Conservation (phyloP, 2,888 invertebrate species). For the Xestia rhomboidea region DNA sequence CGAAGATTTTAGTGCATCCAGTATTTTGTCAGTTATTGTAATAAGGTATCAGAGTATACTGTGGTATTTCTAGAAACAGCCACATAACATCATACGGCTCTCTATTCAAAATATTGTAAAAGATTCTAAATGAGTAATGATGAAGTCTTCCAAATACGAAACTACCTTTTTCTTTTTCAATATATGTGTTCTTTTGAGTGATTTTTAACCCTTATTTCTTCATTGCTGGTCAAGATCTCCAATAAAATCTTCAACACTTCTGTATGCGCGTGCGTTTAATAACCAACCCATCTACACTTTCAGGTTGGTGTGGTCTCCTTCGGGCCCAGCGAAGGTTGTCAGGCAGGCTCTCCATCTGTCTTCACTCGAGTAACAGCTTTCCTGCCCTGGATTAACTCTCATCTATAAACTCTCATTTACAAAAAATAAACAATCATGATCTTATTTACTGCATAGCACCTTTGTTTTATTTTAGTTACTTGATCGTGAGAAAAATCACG, state of each 20-base stretch:
- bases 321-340: constrained; percentile 73
- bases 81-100: too few relatives aligned
- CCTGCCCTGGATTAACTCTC: constrained; percentile 77
- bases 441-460: not conserved
- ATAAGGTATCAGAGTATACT: too few relatives aligned
- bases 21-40: not conserved
- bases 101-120: too few relatives aligned
- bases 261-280: not conserved
- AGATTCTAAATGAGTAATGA: too few relatives aligned
- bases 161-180: not conserved
- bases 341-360: constrained; percentile 78
- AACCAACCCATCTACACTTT: constrained; percentile 4
- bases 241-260: not conserved
- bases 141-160: too few relatives aligned
- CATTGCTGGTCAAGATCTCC: not conserved
- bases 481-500: not conserved
- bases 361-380: constrained; percentile 80
- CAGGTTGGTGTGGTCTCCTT: constrained; percentile 66
- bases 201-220: too few relatives aligned
- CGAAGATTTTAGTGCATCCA: not conserved
- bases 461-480: not conserved
- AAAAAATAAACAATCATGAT: constrained; percentile 42
- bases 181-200: too few relatives aligned
- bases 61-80: too few relatives aligned
- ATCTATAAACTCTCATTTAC: constrained; percentile 71